These are phyloP conservation scores for Rhinella marina DNA, from an alignment of 2,797 vertebrate genomes.

Conservation along the genomic window DNA sequence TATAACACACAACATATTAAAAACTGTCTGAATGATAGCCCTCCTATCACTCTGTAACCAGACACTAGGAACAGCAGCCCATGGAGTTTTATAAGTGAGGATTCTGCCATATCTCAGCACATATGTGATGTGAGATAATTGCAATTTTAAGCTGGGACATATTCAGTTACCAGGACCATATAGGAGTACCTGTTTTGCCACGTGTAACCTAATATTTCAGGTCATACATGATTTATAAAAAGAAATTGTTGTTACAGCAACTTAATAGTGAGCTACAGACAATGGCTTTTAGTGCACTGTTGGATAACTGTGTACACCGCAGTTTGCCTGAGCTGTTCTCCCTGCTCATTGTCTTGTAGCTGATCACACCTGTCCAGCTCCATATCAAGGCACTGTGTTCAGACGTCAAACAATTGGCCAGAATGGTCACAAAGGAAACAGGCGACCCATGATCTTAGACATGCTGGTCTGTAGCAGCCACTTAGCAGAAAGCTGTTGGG, in stretches of 20 bases:
- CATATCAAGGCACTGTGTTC: conserved; percentile 57
- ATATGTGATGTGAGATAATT: conserved; percentile 17
- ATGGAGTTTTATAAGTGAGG: neutral
- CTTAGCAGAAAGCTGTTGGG: conserved; percentile 71
- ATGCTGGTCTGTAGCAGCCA: conserved; percentile 74
- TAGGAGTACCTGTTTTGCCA: conserved; percentile 39
- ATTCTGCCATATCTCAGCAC: conserved; percentile 17
- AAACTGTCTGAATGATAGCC: conserved; percentile 10
- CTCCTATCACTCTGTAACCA: conserved; percentile 9
- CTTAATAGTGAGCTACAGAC: conserved; percentile 31
- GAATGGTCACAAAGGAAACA: conserved; percentile 47
- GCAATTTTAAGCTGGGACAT: conserved; percentile 16
- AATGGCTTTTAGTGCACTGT: conserved; percentile 27
- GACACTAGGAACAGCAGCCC: neutral
- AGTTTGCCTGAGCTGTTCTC: conserved; percentile 39
- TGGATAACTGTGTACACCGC: conserved; percentile 25
- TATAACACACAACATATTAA: conserved; percentile 26
- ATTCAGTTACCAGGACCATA: conserved; percentile 25
- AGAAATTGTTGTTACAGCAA: conserved; percentile 48
- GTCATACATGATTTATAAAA: conserved; percentile 53
- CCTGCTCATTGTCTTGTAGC: conserved; percentile 10
- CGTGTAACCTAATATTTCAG: conserved; percentile 33
- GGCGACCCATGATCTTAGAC: conserved; percentile 67
- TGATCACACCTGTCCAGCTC: conserved; percentile 40
- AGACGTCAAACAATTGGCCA: conserved; percentile 29